These are phyloP conservation scores for Psephotus haematonotus DNA, from an alignment of 2,113 vertebrate species.

Conservation along the genomic window DNA sequence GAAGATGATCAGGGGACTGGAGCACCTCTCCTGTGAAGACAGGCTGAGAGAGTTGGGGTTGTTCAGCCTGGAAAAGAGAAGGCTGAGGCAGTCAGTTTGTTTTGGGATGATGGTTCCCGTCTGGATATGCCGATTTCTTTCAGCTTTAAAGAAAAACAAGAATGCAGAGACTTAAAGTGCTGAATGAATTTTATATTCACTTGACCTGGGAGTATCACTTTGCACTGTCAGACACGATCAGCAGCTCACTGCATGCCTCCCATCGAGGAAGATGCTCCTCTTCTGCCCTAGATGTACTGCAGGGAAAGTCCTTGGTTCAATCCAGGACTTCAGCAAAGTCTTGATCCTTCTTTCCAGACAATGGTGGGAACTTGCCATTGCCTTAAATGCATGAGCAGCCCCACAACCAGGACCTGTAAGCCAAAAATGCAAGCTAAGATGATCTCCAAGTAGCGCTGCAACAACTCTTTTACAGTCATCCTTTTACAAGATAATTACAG, in stretches of 20 bases:
- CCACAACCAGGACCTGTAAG: background rate
- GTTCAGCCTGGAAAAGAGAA: background rate
- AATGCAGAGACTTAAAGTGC: background rate
- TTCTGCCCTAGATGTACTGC: fast-evolving
- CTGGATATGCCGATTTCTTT: background rate
- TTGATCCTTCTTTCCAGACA: background rate
- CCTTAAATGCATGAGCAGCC: background rate
- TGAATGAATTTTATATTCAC: background rate
- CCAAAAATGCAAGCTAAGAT: background rate
- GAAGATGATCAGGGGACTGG: background rate
- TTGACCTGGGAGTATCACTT: background rate
- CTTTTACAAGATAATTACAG: background rate
- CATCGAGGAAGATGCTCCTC: background rate
- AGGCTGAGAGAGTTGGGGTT: background rate
- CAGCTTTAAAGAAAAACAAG: background rate
- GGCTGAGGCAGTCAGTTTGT: background rate
- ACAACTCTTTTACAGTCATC: background rate
- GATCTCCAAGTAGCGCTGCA: background rate
- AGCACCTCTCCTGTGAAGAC: background rate
- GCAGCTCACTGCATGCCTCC: background rate
- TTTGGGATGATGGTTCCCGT: background rate
- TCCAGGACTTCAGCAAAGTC: background rate
- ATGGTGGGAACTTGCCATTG: background rate
- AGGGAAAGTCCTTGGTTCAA: background rate
- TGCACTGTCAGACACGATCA: fast-evolving